Base-by-base conservation (phyloP, 2,797 vertebrate genomes). In the Halcyon leucocephala region DNA sequence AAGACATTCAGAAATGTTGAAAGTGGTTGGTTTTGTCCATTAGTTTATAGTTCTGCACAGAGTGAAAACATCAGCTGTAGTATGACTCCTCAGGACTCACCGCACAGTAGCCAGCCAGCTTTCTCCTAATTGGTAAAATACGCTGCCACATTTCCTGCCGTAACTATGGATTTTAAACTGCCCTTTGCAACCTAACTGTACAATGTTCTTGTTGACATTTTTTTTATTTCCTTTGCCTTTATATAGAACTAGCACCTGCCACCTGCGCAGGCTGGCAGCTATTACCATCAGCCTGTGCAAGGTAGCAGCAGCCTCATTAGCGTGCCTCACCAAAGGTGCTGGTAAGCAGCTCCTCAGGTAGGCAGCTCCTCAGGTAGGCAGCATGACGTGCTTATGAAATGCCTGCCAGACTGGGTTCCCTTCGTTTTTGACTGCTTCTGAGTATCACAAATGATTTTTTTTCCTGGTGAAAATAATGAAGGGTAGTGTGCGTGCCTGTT, bases 271-370 rank as follows among this genome's bases (percentile, higher is more conserved):
- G 55, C 67, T 95, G 93, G 77, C 90, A 89, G 84, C 81, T 86
- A 14, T 61, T 70, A 66, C 28, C 14, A 10, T 33, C 28, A 58
- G 31, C 62, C 26, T 12, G 9, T 46, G 70, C 31, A 6, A 31
- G 52, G 52, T 6, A 14, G 87, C 52, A 70, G 94, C 41, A 67
- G 55, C 55, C 87, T 94, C 83, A 57, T 96, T 96, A 95, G 39
- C 0, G 8, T n/a, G 41, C 81, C 71, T 78, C 41, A 16, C 41
- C 39, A 3, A 44, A 57, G 81, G 76, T 55, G 46, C 22, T 28
- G 42, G 51, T 11, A 49, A 93, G 77, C 39, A 82, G 42, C 39
- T 54, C 76, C 26, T 86, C 78, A 88, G 91, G 71, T 84, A 81
- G 28, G 60, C 58, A 46, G 49, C 39, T 54, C 76, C 26, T 86